A percentile compares a stretch with the other conserved stretches of the same genome.
Conservation (phyloP, 2,888 invertebrate species). For the Balanococcus diminutus region DNA sequence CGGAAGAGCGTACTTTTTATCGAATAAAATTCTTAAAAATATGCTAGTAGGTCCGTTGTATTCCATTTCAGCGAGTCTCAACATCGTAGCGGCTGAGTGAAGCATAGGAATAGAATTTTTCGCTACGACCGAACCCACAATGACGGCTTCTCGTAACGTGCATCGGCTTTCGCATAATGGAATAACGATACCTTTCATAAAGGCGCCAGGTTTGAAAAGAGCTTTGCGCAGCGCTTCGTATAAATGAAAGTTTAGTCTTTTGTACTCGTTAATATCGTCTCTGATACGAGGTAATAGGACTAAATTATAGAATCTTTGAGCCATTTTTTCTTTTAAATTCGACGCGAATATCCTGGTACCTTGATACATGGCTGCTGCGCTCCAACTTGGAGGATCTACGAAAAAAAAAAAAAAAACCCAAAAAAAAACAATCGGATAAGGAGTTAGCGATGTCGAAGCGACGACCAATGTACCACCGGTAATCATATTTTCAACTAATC, state of each 20-base stretch:
- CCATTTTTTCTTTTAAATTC: conserved; percentile 94
- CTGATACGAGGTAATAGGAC: conserved; percentile 90
- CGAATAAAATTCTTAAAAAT: conserved; percentile 89
- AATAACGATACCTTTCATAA: conserved; percentile 86
- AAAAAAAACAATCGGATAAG: neutral
- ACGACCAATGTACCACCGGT: too few relatives aligned
- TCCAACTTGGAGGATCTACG: conserved; percentile 90
- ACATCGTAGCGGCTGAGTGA: conserved; percentile 92
- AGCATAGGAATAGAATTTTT: conserved; percentile 91
- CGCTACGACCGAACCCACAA: conserved; percentile 88
- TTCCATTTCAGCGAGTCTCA: conserved; percentile 97
- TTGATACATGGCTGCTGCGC: conserved; percentile 96
- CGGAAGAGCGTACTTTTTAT: conserved; percentile 97
- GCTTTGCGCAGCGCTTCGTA: conserved; percentile 93
- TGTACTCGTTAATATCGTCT: conserved; percentile 95
- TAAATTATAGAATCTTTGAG: conserved; percentile 91
- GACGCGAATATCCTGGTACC: conserved; percentile 96
- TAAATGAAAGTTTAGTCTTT: conserved; percentile 92
- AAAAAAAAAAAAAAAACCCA: too few relatives aligned
- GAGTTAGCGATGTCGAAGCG: too few relatives aligned
- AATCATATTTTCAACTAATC: conserved; percentile 57
- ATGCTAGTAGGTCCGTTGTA: conserved; percentile 96
- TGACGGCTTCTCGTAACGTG: conserved; percentile 92
- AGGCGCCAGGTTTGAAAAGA: conserved; percentile 95
- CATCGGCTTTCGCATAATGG: conserved; percentile 82